phyloP scores from a whole-genome alignment of 2,113 vertebrate genomes.

The Xyliphius kryptos region DNA sequence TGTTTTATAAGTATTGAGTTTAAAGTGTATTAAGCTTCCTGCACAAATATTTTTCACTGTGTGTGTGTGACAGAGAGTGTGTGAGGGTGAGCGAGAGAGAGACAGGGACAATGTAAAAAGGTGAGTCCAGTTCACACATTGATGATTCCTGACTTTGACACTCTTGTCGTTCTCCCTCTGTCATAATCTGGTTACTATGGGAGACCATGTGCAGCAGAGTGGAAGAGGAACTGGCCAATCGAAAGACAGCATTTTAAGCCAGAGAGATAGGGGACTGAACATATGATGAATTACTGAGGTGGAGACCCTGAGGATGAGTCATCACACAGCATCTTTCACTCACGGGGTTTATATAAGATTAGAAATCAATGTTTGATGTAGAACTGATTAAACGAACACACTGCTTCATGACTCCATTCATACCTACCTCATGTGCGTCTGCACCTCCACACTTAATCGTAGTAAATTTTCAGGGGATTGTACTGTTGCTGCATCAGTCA shows the following conservation, averaged over 20 bases:
- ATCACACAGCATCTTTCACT: neutral
- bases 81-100: neutral
- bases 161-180: constrained; percentile 7
- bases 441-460: no score
- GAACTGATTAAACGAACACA: no score
- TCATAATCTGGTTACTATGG: constrained; percentile 8
- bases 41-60: no score
- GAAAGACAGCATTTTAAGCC: neutral
- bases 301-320: constrained; percentile 18
- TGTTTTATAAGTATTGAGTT: no score
- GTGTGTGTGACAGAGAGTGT: neutral
- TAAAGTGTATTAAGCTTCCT: no score
- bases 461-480: no score
- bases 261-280: neutral
- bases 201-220: constrained; percentile 1
- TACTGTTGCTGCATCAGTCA: no score
- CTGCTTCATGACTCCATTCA: no score
- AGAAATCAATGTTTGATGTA: no score
- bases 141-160: neutral
- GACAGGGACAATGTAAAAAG: neutral
- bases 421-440: no score
- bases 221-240: neutral
- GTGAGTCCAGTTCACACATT: neutral
- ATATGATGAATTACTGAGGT: neutral
- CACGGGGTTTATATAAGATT: no score